These are phyloP conservation scores for Tipula lateralis DNA, from an alignment of 2,888 invertebrate species.

Conservation along the genomic window DNA sequence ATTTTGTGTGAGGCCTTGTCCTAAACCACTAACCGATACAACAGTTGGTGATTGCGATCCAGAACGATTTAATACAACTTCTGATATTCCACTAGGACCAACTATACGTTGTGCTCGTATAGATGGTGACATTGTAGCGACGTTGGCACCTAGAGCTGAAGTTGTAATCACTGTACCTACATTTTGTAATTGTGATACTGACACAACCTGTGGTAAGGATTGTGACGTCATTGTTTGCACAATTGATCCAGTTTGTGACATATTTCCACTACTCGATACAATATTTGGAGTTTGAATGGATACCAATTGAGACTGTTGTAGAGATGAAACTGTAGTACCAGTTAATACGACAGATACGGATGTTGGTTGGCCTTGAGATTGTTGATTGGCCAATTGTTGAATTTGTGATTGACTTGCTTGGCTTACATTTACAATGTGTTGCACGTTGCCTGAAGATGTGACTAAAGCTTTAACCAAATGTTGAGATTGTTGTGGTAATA, in stretches of 20 bases:
- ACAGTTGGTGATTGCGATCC: constrained; percentile 47
- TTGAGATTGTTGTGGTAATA: constrained; percentile 6
- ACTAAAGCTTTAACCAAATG: constrained; percentile 27
- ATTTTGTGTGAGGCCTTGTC: constrained; percentile 42
- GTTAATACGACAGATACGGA: constrained; percentile 49
- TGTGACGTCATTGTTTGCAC: constrained; percentile 47
- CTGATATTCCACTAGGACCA: constrained; percentile 44
- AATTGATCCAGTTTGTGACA: constrained; percentile 41
- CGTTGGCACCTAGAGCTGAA: constrained; percentile 43
- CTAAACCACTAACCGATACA: constrained; percentile 47
- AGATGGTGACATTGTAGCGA: constrained; percentile 46
- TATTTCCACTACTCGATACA: constrained; percentile 38
- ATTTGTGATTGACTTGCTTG: constrained; percentile 33
- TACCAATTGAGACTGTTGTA: constrained; percentile 46
- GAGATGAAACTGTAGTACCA: constrained; percentile 43
- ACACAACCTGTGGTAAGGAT: constrained; percentile 47
- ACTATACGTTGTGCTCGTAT: constrained; percentile 47
- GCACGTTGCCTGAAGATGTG: background rate
- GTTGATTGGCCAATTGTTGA: constrained; percentile 38
- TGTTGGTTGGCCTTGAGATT: constrained; percentile 39
- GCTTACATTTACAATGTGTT: constrained; percentile 30
- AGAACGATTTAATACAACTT: constrained; percentile 46
- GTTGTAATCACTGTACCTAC: constrained; percentile 47
- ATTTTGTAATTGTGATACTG: constrained; percentile 49
- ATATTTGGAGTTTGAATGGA: constrained; percentile 44